A percentile compares a stretch with the other conserved stretches of the same genome.
Evolutionary conservation across 2,888 invertebrate species (phyloP).

Genomic region (Eupithecia vulgata): DNA sequence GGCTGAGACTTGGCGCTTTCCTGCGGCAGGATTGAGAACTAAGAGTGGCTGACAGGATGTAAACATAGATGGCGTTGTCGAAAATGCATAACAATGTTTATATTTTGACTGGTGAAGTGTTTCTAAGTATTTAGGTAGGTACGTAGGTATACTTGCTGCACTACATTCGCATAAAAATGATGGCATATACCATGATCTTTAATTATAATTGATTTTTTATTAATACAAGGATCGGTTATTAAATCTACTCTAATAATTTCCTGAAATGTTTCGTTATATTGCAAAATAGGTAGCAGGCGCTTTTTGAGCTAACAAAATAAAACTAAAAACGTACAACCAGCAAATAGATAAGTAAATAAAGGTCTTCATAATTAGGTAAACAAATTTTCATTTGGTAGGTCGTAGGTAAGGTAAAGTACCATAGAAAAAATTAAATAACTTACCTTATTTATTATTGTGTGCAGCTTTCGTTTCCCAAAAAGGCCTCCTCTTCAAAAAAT

Average conservation of each 20-base stretch:
- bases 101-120: slow-evolving; percentile 12
- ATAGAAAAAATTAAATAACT: not conserved
- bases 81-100: slow-evolving; percentile 31
- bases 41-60: slow-evolving; percentile 35
- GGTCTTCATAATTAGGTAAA: too few species aligned
- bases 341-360: too few species aligned
- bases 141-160: not conserved
- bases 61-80: slow-evolving; percentile 67
- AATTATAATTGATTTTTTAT: not conserved
- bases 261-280: not conserved
- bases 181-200: not conserved
- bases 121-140: not conserved
- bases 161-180: not conserved
- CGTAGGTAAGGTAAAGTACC: not conserved
- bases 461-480: slow-evolving; percentile 15
- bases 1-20: slow-evolving; percentile 76
- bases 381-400: not conserved
- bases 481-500: slow-evolving; percentile 19
- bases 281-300: not conserved
- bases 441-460: slow-evolving; percentile 35
- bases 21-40: slow-evolving; percentile 57
- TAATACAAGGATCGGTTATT: not conserved
- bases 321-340: not conserved
- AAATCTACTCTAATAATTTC: not conserved
- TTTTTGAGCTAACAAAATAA: not conserved